These are phyloP conservation scores for Calidris pygmaea DNA, from an alignment of 2,113 vertebrate species.

Conservation along the genomic window DNA sequence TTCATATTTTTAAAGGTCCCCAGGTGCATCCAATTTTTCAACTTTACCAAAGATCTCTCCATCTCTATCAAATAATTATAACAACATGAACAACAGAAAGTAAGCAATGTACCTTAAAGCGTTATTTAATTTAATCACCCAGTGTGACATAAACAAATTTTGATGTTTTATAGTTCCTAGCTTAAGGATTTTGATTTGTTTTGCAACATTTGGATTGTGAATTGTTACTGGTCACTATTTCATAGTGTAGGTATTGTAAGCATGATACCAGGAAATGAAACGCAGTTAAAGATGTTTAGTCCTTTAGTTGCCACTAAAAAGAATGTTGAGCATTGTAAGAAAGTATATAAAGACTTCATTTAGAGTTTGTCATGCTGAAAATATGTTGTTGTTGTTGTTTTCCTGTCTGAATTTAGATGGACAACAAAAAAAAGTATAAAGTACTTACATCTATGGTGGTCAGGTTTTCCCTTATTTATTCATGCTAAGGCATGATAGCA, in stretches of 20 bases:
- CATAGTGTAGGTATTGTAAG: not conserved
- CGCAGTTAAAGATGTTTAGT: not conserved
- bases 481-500: not conserved
- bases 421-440: not conserved
- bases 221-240: constrained; percentile 43
- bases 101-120: constrained; percentile 85
- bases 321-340: not conserved
- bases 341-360: not conserved
- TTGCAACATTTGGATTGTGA: constrained; percentile 26
- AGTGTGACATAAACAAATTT: constrained; percentile 45
- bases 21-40: constrained; percentile 98
- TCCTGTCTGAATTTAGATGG: not conserved
- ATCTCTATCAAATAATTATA: constrained; percentile 99
- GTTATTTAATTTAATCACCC: constrained; percentile 67
- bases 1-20: constrained; percentile 98
- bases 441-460: not conserved
- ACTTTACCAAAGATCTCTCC: constrained; percentile 99
- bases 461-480: not conserved
- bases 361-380: not conserved
- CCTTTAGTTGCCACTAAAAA: not conserved
- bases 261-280: not conserved
- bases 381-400: not conserved
- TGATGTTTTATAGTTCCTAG: constrained; percentile 42
- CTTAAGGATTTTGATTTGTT: constrained; percentile 53
- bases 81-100: constrained; percentile 99